Percentiles rank a stretch among this genome's conserved stretches.
Evolutionary conservation across 2,888 invertebrate genomes (phyloP).

Genomic region (Pollenia labialis): DNA sequence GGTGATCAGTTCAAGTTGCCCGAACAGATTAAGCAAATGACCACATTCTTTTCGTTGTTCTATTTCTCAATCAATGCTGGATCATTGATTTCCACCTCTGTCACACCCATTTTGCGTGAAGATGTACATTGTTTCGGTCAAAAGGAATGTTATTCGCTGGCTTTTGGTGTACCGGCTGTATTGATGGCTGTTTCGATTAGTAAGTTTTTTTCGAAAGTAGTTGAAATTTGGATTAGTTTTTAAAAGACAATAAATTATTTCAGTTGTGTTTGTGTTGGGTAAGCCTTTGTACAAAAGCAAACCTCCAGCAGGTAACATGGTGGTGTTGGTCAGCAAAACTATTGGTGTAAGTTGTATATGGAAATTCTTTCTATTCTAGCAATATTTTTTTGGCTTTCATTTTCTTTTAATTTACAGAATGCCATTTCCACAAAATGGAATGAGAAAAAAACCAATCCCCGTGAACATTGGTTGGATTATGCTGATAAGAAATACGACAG

Average conservation of each 20-base stretch:
- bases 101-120: slow-evolving; percentile 90
- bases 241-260: slow-evolving; percentile 72
- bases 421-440: slow-evolving; percentile 84
- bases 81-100: slow-evolving; percentile 89
- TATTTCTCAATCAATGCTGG: slow-evolving; percentile 89
- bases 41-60: slow-evolving; percentile 90
- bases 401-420: slow-evolving; percentile 83
- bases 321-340: slow-evolving; percentile 87
- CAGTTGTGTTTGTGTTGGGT: slow-evolving; percentile 90
- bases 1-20: slow-evolving; percentile 91
- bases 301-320: slow-evolving; percentile 89
- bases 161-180: slow-evolving; percentile 91
- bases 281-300: slow-evolving; percentile 87
- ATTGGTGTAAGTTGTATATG: slow-evolving; percentile 86
- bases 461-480: slow-evolving; percentile 94
- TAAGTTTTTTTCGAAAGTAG: slow-evolving; percentile 81
- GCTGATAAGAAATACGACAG: slow-evolving; percentile 90
- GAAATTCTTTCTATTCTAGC: neutral
- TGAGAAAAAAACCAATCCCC: slow-evolving; percentile 84
- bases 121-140: slow-evolving; percentile 88
- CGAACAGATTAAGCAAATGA: slow-evolving; percentile 87
- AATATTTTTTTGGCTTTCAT: neutral
- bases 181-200: slow-evolving; percentile 89
- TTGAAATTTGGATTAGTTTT: neutral
- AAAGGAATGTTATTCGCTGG: slow-evolving; percentile 88